phyloP scores from a whole-genome alignment of 1,140 invertebrate species.

The Formica selysi region DNA sequence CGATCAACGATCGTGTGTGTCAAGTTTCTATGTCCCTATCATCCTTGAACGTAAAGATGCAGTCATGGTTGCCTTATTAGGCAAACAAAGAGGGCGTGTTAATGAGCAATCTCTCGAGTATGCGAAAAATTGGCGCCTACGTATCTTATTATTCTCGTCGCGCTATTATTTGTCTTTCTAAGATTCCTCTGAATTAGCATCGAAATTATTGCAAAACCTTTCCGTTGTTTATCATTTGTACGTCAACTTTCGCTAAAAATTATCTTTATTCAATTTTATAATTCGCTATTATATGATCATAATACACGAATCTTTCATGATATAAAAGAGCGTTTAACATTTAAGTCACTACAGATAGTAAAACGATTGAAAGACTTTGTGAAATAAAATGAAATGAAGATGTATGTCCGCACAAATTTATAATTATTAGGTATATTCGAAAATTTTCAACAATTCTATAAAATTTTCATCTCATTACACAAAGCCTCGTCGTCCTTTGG shows the following conservation, averaged over 20 bases:
- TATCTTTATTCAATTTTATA: background rate
- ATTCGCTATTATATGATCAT: background rate
- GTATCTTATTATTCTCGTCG: slow-evolving; percentile 21
- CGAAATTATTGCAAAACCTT: slow-evolving; percentile 13
- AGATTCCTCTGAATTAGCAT: slow-evolving; percentile 16
- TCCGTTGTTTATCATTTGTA: background rate
- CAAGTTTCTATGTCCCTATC: slow-evolving; percentile 66
- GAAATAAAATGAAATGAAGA: background rate
- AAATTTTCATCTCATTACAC: background rate
- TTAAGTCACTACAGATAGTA: background rate
- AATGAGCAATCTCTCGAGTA: slow-evolving; percentile 68
- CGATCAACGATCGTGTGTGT: slow-evolving; percentile 61
- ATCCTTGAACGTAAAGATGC: slow-evolving; percentile 75
- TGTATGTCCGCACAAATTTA: background rate
- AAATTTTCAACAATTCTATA: background rate
- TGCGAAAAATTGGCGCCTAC: slow-evolving; percentile 73
- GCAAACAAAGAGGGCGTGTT: slow-evolving; percentile 68
- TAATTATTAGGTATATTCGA: background rate
- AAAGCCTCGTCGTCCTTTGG: background rate
- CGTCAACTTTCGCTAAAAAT: background rate
- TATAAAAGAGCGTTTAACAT: background rate
- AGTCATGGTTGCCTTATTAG: slow-evolving; percentile 50
- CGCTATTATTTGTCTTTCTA: slow-evolving; percentile 33
- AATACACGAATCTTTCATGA: background rate
- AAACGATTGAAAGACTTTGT: background rate